Conservation (phyloP, 2,113 vertebrate species). For the Fregata magnificens region DNA sequence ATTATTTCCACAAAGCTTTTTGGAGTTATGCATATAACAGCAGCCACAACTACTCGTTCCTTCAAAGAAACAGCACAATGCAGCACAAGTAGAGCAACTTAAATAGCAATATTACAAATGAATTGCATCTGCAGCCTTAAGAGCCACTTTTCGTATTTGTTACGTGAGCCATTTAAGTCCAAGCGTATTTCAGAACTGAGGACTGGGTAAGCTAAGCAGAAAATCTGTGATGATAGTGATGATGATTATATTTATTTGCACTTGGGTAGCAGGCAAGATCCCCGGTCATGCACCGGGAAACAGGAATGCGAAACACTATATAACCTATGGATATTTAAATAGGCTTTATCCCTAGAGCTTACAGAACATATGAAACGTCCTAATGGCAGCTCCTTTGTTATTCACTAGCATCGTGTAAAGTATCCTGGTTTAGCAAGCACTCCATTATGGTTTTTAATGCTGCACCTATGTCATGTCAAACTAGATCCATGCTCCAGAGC, state of each 20-base stretch:
- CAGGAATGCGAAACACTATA: neutral
- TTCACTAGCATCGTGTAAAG: neutral
- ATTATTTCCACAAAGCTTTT: neutral
- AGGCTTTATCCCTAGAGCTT: neutral
- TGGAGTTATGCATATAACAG: neutral
- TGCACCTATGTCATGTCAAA: neutral
- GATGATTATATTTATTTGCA: neutral
- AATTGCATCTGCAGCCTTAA: neutral
- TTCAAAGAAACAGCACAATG: neutral
- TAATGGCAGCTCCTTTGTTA: neutral
- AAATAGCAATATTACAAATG: neutral
- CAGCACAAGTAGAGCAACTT: neutral
- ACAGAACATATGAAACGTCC: neutral
- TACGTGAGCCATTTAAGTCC: fast-evolving
- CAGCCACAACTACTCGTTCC: neutral
- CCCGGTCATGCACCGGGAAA: neutral
- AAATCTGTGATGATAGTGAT: neutral
- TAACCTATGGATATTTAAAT: neutral
- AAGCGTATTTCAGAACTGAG: neutral
- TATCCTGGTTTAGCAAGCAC: neutral
- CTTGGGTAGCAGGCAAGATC: neutral
- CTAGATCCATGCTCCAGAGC: neutral
- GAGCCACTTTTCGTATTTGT: neutral
- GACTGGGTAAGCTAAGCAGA: neutral
- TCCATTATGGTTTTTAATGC: neutral